A percentile compares a stretch with the other conserved stretches of the same genome.
Conservation (phyloP, 2,888 invertebrate genomes). For the Oscheius myriophilus region DNA sequence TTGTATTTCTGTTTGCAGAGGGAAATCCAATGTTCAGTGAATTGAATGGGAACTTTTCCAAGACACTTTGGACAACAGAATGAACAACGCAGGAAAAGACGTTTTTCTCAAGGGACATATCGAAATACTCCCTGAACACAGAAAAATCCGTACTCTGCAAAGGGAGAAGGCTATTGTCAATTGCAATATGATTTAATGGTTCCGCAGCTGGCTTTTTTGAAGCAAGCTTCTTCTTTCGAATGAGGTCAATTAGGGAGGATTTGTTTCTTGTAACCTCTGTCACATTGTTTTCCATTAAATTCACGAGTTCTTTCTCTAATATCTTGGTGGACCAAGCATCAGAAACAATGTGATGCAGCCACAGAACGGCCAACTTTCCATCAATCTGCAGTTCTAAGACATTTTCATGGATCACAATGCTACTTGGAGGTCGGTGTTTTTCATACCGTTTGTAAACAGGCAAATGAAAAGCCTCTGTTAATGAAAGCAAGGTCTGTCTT, state of each 20-base stretch:
- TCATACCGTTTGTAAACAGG: neutral
- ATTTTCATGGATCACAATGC: conserved; percentile 7
- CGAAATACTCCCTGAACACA: neutral
- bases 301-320: conserved; percentile 16
- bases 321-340: conserved; percentile 48
- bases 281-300: neutral
- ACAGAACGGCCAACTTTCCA: conserved; percentile 31
- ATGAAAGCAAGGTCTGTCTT: conserved; percentile 36
- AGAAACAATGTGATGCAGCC: conserved; percentile 51
- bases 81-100: neutral
- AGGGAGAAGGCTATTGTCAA: neutral
- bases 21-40: conserved; percentile 51
- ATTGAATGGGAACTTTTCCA: neutral
- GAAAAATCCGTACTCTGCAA: neutral
- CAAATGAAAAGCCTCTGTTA: conserved; percentile 40
- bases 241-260: conserved; percentile 1
- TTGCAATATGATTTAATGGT: neutral
- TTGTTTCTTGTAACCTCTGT: conserved; percentile 8
- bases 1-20: conserved; percentile 38
- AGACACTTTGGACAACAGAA: neutral
- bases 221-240: neutral
- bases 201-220: neutral
- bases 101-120: neutral
- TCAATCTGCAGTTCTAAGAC: conserved; percentile 2
- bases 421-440: conserved; percentile 7